Base-by-base conservation (phyloP, 2,113 vertebrate species). In the Labrus mixtus region DNA sequence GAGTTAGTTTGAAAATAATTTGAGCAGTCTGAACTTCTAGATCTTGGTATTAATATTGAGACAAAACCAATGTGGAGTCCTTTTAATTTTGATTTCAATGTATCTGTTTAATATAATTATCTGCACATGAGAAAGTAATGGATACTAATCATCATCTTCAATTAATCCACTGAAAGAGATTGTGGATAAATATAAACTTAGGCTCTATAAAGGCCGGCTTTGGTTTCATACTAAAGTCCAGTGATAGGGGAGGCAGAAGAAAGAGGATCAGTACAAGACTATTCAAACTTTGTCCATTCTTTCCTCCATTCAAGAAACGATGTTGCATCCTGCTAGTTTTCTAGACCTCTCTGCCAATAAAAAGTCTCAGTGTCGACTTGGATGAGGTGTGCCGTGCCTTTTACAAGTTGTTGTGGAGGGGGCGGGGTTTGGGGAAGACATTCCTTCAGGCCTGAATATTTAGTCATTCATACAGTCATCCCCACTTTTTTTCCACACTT, bases 381-480 rank as follows among this genome's bases (percentile, higher is more conserved):
- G 15, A 79, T n/a, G 48, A 48, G 46, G 46, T 66, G 68, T 65
- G 48, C 46, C 61, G 41, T 50, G 61, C 19, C 36, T 77, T 68
- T 71, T 4, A n/a, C 33, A 65, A 64, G 37, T 45, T 56, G 55
- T 76, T 76, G 17, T n/a, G 17, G 48, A n/a, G n/a, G n/a, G n/a
- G n/a, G n/a, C n/a, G n/a, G n/a, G n/a, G n/a, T n/a, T n/a, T n/a
- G n/a, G n/a, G n/a, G n/a, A n/a, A n/a, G n/a, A 68, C 20, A 6
- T 77, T 80, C 54, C 25, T 80, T 23, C 41, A 50, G 56, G 60
- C 36, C 43, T 62, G 33, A 58, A 78, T n/a, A 66, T 83, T 83
- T 82, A 81, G 67, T 75, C 78, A 84, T 90, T 88, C 86, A 87
- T 41, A 82, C 68, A 55, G 17, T 75, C 73, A 63, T 73, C 62